These are phyloP conservation scores for Chelonus insularis DNA, from an alignment of 1,140 invertebrate species.

Conservation along the genomic window DNA sequence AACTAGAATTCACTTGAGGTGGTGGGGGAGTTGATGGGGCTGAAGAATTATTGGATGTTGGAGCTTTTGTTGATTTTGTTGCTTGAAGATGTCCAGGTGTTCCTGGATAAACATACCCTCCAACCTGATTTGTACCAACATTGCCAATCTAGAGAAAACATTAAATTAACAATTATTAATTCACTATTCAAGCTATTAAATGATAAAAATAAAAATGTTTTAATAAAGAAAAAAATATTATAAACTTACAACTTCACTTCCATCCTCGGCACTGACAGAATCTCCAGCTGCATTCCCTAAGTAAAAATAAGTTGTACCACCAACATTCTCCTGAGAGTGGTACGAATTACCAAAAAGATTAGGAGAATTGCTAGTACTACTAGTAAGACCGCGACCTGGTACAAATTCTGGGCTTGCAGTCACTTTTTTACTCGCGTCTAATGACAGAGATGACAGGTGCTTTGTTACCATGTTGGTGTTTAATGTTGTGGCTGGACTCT, in stretches of 20 bases:
- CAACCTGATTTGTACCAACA: slow-evolving; percentile 42
- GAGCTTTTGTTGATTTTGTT: slow-evolving; percentile 54
- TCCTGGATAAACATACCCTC: slow-evolving; percentile 67
- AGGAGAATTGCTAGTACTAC: slow-evolving; percentile 53
- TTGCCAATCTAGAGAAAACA: slow-evolving; percentile 40
- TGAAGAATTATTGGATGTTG: slow-evolving; percentile 53
- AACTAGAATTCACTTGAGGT: slow-evolving; percentile 54
- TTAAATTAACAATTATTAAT: background rate
- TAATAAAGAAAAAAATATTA: slow-evolving; percentile 6
- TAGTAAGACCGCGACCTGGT: slow-evolving; percentile 45
- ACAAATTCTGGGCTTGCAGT: slow-evolving; percentile 58
- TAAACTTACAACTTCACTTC: slow-evolving; percentile 42
- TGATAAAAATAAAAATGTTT: slow-evolving; percentile 10
- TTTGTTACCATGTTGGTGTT: slow-evolving; percentile 60
- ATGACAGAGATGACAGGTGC: slow-evolving; percentile 62
- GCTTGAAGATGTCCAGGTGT: slow-evolving; percentile 67
- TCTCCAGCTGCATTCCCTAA: slow-evolving; percentile 57
- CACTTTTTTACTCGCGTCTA: slow-evolving; percentile 62
- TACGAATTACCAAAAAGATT: slow-evolving; percentile 56
- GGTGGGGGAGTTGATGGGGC: slow-evolving; percentile 60
- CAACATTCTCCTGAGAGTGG: slow-evolving; percentile 80
- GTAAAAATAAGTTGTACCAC: slow-evolving; percentile 93
- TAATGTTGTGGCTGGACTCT: slow-evolving; percentile 59
- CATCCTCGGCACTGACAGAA: slow-evolving; percentile 45
- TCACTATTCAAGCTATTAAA: no score